Evolutionary conservation across 2,797 vertebrate genomes (phyloP).

Genomic region (Pteropus rufus): DNA sequence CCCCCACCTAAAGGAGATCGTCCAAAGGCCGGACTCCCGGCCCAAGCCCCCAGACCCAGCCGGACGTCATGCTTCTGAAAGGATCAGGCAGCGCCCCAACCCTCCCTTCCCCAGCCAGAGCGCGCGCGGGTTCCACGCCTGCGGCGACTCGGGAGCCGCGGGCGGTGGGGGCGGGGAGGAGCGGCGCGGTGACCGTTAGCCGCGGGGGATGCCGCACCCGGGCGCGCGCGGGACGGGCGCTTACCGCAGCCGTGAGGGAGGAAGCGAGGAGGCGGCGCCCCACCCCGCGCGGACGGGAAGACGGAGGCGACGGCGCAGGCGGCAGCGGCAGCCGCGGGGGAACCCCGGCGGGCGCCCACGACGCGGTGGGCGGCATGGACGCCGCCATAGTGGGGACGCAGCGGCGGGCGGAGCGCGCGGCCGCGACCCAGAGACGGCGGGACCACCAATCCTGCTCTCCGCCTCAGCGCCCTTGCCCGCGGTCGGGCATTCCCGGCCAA

Average conservation of each 20-base stretch:
- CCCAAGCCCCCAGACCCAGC: not conserved
- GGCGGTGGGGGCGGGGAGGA: not conserved
- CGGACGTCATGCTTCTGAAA: not conserved
- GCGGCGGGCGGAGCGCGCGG: conserved; percentile 61
- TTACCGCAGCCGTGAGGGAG: conserved; percentile 67
- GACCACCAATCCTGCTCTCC: conserved; percentile 67
- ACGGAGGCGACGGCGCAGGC: not conserved
- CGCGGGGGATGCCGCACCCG: not conserved
- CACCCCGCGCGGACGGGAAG: conserved; percentile 27
- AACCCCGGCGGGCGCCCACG: conserved; percentile 67
- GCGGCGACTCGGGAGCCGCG: not conserved
- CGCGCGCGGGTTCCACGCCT: not conserved
- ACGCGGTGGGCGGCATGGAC: conserved; percentile 60
- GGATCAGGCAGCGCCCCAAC: not conserved
- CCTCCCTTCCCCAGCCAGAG: not conserved
- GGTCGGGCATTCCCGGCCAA: conserved; percentile 55
- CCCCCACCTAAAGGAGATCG: not conserved
- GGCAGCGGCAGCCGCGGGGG: conserved; percentile 36
- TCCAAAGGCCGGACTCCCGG: not conserved
- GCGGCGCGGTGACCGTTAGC: conserved; percentile 24
- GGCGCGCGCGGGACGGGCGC: not conserved
- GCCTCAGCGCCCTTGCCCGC: conserved; percentile 28
- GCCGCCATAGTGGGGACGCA: conserved; percentile 78
- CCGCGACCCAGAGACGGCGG: not conserved
- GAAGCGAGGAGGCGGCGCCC: conserved; percentile 42